phyloP scores from a whole-genome alignment of 2,113 vertebrate genomes.

The Ranitomeya variabilis region DNA sequence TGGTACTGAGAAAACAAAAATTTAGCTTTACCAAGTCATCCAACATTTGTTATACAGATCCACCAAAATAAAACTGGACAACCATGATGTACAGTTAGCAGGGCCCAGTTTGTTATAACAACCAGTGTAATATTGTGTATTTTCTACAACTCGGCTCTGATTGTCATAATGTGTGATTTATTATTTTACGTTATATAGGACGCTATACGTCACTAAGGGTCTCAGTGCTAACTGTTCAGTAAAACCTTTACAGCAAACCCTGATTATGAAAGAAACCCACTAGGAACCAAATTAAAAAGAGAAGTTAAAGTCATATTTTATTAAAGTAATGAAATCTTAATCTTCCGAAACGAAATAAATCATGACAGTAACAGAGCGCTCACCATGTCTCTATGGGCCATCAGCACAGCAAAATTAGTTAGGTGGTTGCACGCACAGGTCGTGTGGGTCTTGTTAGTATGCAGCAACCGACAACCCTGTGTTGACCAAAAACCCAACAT shows the following conservation, averaged over 20 bases:
- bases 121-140: not conserved
- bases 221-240: not conserved
- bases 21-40: not conserved
- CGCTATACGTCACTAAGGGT: not conserved
- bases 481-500: constrained; percentile 94
- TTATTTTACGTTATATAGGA: not conserved
- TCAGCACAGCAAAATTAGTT: constrained; percentile 92
- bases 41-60: not conserved
- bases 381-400: constrained; percentile 86
- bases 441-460: constrained; percentile 89
- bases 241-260: not conserved
- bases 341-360: not conserved
- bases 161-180: not conserved
- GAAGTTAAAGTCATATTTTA: not conserved
- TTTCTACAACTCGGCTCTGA: not conserved
- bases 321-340: not conserved
- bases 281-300: not conserved
- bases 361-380: constrained; percentile 58
- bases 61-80: not conserved
- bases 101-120: not conserved
- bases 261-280: not conserved
- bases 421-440: constrained; percentile 94
- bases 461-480: constrained; percentile 87
- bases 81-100: not conserved
- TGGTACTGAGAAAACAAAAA: constrained; percentile 73